These are phyloP conservation scores for Mesoclemmys tuberculata DNA, from an alignment of 2,113 vertebrate species.

Conservation along the genomic window DNA sequence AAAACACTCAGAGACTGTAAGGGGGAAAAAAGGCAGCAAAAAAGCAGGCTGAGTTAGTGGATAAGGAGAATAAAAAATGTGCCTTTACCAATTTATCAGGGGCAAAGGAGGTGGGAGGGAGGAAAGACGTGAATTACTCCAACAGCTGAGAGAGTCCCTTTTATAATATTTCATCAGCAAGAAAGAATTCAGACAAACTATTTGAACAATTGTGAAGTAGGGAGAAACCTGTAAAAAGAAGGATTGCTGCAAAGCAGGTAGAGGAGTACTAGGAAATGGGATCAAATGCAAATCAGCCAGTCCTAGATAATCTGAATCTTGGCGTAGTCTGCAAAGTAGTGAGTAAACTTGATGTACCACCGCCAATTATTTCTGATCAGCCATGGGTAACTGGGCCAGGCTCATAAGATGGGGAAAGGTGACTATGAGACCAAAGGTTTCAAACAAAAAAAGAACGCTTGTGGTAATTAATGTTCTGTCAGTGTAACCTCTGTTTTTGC, in stretches of 20 bases:
- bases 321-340: not conserved
- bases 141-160: slow-evolving; percentile 10
- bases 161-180: not conserved
- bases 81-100: not conserved
- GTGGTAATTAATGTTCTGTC: not conserved
- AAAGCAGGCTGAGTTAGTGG: not conserved
- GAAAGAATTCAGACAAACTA: rapidly evolving
- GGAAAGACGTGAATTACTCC: not conserved
- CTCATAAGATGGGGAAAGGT: not conserved
- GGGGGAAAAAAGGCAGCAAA: slow-evolving; percentile 18
- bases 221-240: not conserved
- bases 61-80: not conserved
- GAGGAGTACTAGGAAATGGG: slow-evolving; percentile 5
- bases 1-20: not conserved
- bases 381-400: not conserved
- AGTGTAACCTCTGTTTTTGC: not conserved
- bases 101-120: not conserved
- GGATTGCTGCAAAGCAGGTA: not conserved
- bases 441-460: not conserved
- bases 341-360: not conserved
- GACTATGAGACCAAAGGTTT: not conserved
- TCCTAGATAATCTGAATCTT: not conserved
- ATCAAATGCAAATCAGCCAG: not conserved
- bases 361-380: not conserved
- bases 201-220: not conserved